phyloP scores from a whole-genome alignment of 1,140 invertebrate species.

The Zaprionus capensis region DNA sequence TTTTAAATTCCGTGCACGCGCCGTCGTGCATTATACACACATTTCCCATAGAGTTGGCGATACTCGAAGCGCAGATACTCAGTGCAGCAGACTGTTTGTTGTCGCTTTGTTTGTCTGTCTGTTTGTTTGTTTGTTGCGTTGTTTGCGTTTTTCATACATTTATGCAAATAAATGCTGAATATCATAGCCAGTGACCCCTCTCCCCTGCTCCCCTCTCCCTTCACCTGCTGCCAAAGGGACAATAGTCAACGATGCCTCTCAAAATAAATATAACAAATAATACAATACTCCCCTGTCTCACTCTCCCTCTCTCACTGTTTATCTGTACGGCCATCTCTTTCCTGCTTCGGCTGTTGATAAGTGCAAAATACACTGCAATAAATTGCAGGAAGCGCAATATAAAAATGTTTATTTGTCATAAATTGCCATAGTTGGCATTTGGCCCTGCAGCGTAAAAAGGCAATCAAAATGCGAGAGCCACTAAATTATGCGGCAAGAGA shows the following conservation, averaged over 20 bases:
- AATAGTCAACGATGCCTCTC: conserved; percentile 41
- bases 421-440: conserved; percentile 56
- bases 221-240: conserved; percentile 11
- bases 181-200: conserved; percentile 29
- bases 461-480: conserved; percentile 32
- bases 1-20: conserved; percentile 78
- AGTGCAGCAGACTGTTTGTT: conserved; percentile 7
- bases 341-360: conserved; percentile 43
- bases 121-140: conserved; percentile 19
- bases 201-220: not conserved
- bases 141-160: conserved; percentile 66
- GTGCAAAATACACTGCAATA: conserved; percentile 66
- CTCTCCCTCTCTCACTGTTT: not conserved
- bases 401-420: conserved; percentile 77
- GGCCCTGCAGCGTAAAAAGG: conserved; percentile 54
- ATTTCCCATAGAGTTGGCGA: conserved; percentile 52
- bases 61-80: conserved; percentile 24
- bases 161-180: conserved; percentile 75
- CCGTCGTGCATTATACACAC: conserved; percentile 61
- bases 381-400: conserved; percentile 75
- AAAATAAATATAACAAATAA: conserved; percentile 67
- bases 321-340: conserved; percentile 25
- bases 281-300: not conserved
- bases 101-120: conserved; percentile 2
- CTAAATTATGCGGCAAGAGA: conserved; percentile 30